These are phyloP conservation scores for Ametastegia equiseti DNA, from an alignment of 2,888 invertebrate species.

Conservation along the genomic window DNA sequence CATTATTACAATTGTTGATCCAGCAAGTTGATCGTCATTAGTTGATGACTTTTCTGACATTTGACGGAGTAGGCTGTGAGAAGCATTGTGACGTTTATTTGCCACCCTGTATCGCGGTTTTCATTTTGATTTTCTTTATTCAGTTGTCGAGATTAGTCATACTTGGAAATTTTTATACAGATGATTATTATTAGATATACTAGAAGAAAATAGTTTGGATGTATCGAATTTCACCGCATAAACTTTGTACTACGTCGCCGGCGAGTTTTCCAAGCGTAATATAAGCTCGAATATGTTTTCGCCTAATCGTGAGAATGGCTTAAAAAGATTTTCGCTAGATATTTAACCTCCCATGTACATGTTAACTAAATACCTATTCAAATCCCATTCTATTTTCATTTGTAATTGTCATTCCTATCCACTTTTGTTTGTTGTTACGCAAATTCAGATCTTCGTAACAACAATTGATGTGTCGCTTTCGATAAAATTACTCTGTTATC, in stretches of 20 bases:
- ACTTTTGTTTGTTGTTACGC: too few species aligned
- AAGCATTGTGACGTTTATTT: neutral
- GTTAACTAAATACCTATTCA: neutral
- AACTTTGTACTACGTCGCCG: too few species aligned
- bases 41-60: too few species aligned
- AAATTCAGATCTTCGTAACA: too few species aligned
- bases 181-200: neutral
- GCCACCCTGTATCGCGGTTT: neutral
- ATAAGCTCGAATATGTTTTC: neutral
- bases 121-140: neutral
- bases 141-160: slow-evolving; percentile 21
- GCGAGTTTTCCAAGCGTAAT: neutral
- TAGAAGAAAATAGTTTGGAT: neutral
- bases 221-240: neutral
- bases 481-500: too few species aligned
- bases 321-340: neutral
- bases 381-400: neutral
- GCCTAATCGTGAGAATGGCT: neutral
- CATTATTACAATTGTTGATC: neutral
- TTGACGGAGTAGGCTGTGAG: too few species aligned
- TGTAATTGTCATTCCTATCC: neutral
- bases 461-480: too few species aligned
- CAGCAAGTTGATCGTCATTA: too few species aligned
- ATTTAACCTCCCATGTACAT: neutral
- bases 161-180: neutral